Evolutionary conservation across 2,113 vertebrate species (phyloP).

Genomic region (Ophthalmotilapia sp.): DNA sequence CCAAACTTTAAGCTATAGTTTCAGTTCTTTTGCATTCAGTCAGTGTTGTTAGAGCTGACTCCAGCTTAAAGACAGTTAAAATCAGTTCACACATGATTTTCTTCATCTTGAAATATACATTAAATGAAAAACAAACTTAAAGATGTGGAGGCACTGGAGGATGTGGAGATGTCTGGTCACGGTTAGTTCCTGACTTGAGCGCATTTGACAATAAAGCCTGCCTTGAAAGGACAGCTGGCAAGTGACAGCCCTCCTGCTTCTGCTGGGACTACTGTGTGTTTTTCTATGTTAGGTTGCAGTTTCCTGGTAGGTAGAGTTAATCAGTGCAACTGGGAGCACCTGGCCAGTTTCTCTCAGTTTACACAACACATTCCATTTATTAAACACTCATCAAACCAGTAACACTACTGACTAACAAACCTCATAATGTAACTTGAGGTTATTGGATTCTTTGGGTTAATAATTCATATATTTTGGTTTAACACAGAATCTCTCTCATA

Average conservation of each 20-base stretch:
- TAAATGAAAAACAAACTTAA: not conserved
- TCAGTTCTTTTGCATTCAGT: not conserved
- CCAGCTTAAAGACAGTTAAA: not conserved
- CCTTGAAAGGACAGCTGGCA: not conserved
- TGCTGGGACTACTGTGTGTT: rapidly evolving
- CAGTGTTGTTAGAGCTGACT: not conserved
- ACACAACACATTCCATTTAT: not conserved
- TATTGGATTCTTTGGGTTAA: not conserved
- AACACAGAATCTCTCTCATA: not conserved
- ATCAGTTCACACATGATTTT: not conserved
- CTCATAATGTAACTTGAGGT: not conserved
- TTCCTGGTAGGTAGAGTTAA: not conserved
- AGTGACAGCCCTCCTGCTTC: not conserved
- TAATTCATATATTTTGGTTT: not conserved
- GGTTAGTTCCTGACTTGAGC: not conserved
- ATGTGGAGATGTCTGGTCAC: rapidly evolving
- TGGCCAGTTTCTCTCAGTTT: not conserved
- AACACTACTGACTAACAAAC: not conserved
- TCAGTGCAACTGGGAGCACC: not conserved
- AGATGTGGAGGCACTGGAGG: rapidly evolving
- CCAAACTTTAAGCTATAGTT: not conserved
- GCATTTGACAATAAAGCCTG: not conserved
- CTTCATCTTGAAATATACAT: not conserved
- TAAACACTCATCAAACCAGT: not conserved
- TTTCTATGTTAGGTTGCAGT: not conserved